Conservation (phyloP, 2,888 invertebrate species). For the Zaprionus obscuricornis region DNA sequence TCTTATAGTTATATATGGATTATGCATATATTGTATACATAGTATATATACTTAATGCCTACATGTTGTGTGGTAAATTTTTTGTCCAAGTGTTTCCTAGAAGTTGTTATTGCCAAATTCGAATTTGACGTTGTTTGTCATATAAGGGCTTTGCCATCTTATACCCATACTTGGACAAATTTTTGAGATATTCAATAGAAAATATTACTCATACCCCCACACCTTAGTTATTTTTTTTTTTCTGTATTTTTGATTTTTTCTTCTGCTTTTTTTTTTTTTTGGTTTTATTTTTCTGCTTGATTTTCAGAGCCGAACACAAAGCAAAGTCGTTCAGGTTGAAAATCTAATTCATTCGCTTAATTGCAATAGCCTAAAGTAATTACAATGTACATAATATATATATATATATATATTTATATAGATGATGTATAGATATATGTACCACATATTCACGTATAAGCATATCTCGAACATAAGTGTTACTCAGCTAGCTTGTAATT, state of each 20-base stretch:
- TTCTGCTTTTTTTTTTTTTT: conserved; percentile 27
- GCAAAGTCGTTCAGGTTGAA: conserved; percentile 80
- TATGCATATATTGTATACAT: not conserved
- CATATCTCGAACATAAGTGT: too few relatives aligned
- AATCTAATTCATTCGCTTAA: conserved; percentile 68
- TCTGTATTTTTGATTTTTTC: conserved; percentile 1
- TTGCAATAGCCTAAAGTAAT: conserved; percentile 57
- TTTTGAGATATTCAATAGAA: not conserved
- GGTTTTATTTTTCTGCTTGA: conserved; percentile 55
- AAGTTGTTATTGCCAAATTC: not conserved
- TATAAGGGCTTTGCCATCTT: not conserved
- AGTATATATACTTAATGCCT: too few relatives aligned
- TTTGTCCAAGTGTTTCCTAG: too few relatives aligned
- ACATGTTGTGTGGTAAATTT: too few relatives aligned
- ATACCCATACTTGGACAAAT: not conserved
- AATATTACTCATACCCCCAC: not conserved
- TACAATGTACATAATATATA: conserved; percentile 24
- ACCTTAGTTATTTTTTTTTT: too few relatives aligned
- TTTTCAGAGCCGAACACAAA: conserved; percentile 72
- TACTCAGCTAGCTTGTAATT: too few relatives aligned
- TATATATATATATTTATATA: not conserved
- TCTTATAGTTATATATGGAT: not conserved
- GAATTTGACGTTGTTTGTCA: not conserved
- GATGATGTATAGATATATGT: not conserved
- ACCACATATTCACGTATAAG: too few relatives aligned